These are phyloP conservation scores for Escarpia spicata DNA, from an alignment of 2,888 invertebrate genomes.

Conservation along the genomic window DNA sequence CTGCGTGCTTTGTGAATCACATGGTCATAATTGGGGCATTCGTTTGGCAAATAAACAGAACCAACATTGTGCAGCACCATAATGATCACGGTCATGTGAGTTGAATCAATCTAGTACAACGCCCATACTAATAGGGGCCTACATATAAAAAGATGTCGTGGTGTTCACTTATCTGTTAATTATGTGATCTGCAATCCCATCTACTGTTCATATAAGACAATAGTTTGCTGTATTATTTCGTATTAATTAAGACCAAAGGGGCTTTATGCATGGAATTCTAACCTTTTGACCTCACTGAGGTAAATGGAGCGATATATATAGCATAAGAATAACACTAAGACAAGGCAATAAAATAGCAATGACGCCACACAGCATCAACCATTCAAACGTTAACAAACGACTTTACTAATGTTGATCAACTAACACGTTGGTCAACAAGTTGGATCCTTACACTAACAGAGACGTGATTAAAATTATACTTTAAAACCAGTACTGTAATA, in stretches of 20 bases:
- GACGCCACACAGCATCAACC: neutral
- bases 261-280: too few species aligned
- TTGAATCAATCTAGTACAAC: neutral
- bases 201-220: neutral
- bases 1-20: neutral
- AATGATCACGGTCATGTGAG: neutral
- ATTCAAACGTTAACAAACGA: neutral
- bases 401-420: neutral
- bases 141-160: neutral
- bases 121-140: neutral
- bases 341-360: neutral
- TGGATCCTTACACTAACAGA: neutral
- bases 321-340: neutral
- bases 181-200: too few species aligned
- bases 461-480: neutral
- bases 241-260: neutral
- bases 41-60: neutral
- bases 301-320: neutral
- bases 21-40: neutral
- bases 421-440: neutral
- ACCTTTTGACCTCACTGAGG: too few species aligned
- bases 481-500: neutral
- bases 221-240: neutral
- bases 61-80: neutral
- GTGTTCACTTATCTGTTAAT: neutral